These are phyloP conservation scores for Thunnus maccoyii DNA, from an alignment of 2,113 vertebrate species.

Conservation along the genomic window DNA sequence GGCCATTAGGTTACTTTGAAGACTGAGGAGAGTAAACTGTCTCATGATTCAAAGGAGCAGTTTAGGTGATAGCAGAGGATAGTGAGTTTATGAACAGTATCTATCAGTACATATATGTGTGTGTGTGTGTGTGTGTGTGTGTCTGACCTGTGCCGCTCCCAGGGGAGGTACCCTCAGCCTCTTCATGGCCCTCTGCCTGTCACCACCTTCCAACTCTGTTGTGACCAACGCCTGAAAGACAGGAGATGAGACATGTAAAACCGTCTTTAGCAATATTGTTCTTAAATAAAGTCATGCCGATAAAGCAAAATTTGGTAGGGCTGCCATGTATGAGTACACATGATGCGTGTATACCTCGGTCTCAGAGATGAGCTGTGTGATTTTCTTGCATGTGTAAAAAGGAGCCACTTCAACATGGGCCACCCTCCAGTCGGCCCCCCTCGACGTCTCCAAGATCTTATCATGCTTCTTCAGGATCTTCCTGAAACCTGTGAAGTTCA, in stretches of 20 bases:
- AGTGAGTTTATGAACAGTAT: too few relatives aligned
- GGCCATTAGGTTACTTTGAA: too few relatives aligned
- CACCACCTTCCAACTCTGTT: slow-evolving; percentile 95
- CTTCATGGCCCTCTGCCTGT: slow-evolving; percentile 99
- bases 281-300: too few relatives aligned
- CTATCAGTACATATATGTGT: neutral
- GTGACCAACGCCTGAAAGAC: slow-evolving; percentile 91
- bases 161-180: slow-evolving; percentile 96
- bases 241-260: neutral
- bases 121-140: neutral
- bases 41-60: too few relatives aligned
- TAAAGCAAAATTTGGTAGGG: too few relatives aligned
- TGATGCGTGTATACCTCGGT: slow-evolving; percentile 89
- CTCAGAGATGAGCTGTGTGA: slow-evolving; percentile 98
- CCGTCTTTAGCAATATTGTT: too few relatives aligned
- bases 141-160: slow-evolving; percentile 95
- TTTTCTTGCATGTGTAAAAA: slow-evolving; percentile 99
- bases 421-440: slow-evolving; percentile 96
- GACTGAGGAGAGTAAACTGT: too few relatives aligned
- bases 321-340: too few relatives aligned
- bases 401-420: slow-evolving; percentile 97
- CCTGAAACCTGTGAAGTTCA: slow-evolving; percentile 99
- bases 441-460: slow-evolving; percentile 96
- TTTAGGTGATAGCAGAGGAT: too few relatives aligned
- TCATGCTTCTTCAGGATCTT: slow-evolving; percentile 99